Base-by-base conservation (phyloP, 2,888 invertebrate genomes). In the Antheraea yamamai region DNA sequence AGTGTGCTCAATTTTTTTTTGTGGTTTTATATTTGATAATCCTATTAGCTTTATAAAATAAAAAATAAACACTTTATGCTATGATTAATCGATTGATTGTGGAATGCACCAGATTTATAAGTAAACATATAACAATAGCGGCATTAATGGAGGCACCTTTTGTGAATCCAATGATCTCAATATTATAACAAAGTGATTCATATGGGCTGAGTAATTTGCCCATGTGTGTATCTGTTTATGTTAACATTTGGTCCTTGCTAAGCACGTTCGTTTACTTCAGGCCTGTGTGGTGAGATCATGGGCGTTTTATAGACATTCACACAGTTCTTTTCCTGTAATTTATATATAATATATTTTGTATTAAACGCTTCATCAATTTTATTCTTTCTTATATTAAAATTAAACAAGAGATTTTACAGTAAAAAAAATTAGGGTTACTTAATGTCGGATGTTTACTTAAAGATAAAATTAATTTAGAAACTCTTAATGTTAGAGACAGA, bases 201-300 rank as follows among this genome's bases (percentile, higher is more conserved):
- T 70, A 26, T 70, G n/a, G 12, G 14, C 39, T 70, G 70, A 70
- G 39, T 70, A 70, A 70, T 70, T 70, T 70, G 35, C 12, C 70
- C 70, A 70, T 70, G 39, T 70, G 70, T 70, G 39, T 39, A 39
- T 7, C 39, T 70, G 39, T 70, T 70, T 70, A 35, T 18, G 20
- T 8, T 70, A 70, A 70, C 70, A 39, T n/a, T 70, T n/a, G 70
- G 70, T 70, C 39, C 16, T 39, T 6, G 6, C 66, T 68, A 16
- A 68, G 30, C 66, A 35, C 35, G 30, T 30, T 68, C 68, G 35
- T 16, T 68, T 30, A n/a, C 61, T 68, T 30, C 18, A 16, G 12
- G 68, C 68, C 20, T 68, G 12, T n/a, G 20, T 70, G 70, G n/a
- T 70, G 70, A 70, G 70, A 70, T 70, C 70, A 70, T 70, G 18